Percentiles rank a stretch among this genome's conserved stretches.
These are phyloP conservation scores for Psix sp. DNA, from an alignment of 1,140 invertebrate genomes.

Conservation along the genomic window DNA sequence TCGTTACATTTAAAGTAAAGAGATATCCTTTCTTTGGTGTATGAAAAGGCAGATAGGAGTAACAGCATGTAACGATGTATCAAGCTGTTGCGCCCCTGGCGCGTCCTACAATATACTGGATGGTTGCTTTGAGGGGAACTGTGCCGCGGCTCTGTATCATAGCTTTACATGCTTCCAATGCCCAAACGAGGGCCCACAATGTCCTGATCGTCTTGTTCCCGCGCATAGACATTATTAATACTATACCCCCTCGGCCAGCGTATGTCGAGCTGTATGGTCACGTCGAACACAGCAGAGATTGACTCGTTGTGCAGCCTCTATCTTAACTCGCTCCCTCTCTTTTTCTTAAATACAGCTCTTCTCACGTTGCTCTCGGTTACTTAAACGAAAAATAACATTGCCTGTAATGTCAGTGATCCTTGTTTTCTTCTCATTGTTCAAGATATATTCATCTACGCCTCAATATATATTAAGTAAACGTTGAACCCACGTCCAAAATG, in stretches of 20 bases:
- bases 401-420: slow-evolving; percentile 39
- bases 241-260: slow-evolving; percentile 48
- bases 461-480: slow-evolving; percentile 52
- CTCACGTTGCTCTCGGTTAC: slow-evolving; percentile 46
- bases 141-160: slow-evolving; percentile 72
- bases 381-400: slow-evolving; percentile 51
- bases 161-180: slow-evolving; percentile 73
- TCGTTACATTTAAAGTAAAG: slow-evolving; percentile 23
- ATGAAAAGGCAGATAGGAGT: slow-evolving; percentile 67
- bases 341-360: slow-evolving; percentile 50
- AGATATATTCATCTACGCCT: slow-evolving; percentile 48
- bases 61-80: slow-evolving; percentile 77
- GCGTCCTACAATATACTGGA: slow-evolving; percentile 73
- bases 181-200: slow-evolving; percentile 73
- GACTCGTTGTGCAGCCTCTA: slow-evolving; percentile 63
- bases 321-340: slow-evolving; percentile 37
- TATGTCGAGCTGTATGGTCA: slow-evolving; percentile 57
- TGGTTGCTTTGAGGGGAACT: slow-evolving; percentile 72
- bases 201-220: slow-evolving; percentile 63
- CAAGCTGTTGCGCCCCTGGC: slow-evolving; percentile 76
- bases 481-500: slow-evolving; percentile 24
- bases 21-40: slow-evolving; percentile 28
- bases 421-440: slow-evolving; percentile 52
- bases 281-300: slow-evolving; percentile 59
- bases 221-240: slow-evolving; percentile 76